Evolutionary conservation across 2,797 vertebrate species (phyloP).

Genomic region (Muraenolepis orangiensis): DNA sequence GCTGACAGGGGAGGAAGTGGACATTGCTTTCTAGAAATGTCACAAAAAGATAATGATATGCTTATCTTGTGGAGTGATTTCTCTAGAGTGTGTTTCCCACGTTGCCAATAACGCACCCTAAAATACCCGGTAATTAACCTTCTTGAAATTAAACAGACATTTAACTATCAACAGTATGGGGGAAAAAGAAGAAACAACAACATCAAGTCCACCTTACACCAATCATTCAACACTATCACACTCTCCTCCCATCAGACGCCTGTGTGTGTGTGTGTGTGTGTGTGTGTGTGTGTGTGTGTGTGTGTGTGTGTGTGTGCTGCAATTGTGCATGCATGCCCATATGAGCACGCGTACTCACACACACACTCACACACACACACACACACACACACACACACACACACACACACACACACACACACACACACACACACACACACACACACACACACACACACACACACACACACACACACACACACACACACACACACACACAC

Average conservation of each 20-base stretch:
- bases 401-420: conserved; percentile 14
- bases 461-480: conserved; percentile 17
- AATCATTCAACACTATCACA: not conserved
- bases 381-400: conserved; percentile 20
- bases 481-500: conserved; percentile 20
- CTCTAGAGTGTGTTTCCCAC: not conserved
- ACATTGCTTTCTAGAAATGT: conserved; percentile 28
- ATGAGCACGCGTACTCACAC: conserved; percentile 21
- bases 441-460: conserved; percentile 20
- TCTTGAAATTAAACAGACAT: not conserved
- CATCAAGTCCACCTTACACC: not conserved
- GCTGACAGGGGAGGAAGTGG: too few relatives aligned
- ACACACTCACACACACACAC: conserved; percentile 19
- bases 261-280: conserved; percentile 10
- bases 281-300: conserved; percentile 4
- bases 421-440: conserved; percentile 18
- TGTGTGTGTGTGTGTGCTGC: not conserved
- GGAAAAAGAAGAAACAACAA: too few relatives aligned
- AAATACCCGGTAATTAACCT: not conserved
- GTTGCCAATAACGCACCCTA: not conserved
- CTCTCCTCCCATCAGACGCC: not conserved
- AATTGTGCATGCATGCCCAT: conserved; percentile 30
- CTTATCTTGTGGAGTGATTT: not conserved
- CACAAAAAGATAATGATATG: not conserved
- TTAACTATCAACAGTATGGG: not conserved